Conservation (phyloP, 2,113 vertebrate species). For the Montifringilla adamsi region DNA sequence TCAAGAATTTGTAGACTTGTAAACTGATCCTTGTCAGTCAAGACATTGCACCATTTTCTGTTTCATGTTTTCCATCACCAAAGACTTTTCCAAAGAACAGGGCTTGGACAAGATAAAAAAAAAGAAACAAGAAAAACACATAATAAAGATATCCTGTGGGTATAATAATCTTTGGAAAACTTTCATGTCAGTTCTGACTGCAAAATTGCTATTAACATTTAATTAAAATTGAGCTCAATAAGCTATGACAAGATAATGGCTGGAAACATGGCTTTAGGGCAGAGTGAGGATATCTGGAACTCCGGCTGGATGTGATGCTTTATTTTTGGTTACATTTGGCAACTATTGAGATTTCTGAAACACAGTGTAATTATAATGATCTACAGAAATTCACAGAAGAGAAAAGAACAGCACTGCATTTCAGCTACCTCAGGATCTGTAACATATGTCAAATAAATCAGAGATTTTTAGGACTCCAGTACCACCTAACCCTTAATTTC, state of each 20-base stretch:
- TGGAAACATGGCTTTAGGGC: background rate
- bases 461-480: background rate
- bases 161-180: constrained; percentile 40
- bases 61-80: constrained; percentile 6
- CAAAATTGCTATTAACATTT: constrained; percentile 48
- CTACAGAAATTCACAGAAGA: constrained; percentile 1
- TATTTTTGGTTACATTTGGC: constrained; percentile 8
- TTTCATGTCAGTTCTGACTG: constrained; percentile 48
- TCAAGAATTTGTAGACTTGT: background rate
- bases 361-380: background rate
- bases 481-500: background rate
- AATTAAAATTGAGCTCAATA: constrained; percentile 69
- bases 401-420: background rate
- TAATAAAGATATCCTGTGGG: constrained; percentile 42
- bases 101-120: background rate
- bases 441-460: background rate
- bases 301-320: background rate
- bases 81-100: constrained; percentile 31
- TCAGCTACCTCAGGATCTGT: background rate
- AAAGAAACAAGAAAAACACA: background rate
- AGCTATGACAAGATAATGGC: constrained; percentile 49
- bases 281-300: background rate
- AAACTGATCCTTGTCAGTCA: background rate
- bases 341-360: background rate
- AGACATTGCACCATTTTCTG: background rate